Base-by-base conservation (phyloP, 2,113 vertebrate genomes). In the Puma concolor region DNA sequence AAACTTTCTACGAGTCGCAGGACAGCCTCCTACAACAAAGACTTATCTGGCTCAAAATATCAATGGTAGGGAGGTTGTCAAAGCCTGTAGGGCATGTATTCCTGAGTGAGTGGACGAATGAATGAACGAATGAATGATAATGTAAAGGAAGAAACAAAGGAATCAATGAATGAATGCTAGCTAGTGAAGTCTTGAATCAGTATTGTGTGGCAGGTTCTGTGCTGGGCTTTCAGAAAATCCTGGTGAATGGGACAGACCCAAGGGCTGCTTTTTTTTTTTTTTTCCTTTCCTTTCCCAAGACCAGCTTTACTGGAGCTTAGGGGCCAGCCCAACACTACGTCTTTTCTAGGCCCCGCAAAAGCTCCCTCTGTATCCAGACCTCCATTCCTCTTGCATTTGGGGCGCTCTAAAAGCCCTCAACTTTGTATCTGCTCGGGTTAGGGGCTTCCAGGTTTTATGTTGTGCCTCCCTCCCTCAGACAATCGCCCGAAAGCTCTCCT, bases 401-500 rank as follows among this genome's bases (percentile, higher is more conserved):
- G 13, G 41, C 64, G 31, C 31, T 81, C 48, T 94, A 41, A 91
- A 93, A 50, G 33, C 7, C 12, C 72, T 60, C 33, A 67, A 64
- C 44, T 81, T 93, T 91, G 84, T 29, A 90, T 81, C 60, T 54
- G 5, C 69, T 94, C 88, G 52, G 48, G 72, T 38, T 86, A 66
- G 27, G 36, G 52, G 7, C 17, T 92, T 83, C 25, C 83, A 66
- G 21, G 69, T 25, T 27, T 27, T 52, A 1, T 36, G 92, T 72
- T 84, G 71, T 80, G 60, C 67, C 84, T 74, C 31, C 31, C 7
- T 64, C 85, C 41, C 60, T 96, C 71, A 54, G 48, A 69, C 60
- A 94, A 77, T 81, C 57, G 71, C 48, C 77, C 69, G n/a, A 85
- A 94, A 52, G 25, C 38, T 92, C 17, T 89, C 64, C 84, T 88